Conservation (phyloP, 2,888 invertebrate species). For the Caenorhabditis zanzibari region DNA sequence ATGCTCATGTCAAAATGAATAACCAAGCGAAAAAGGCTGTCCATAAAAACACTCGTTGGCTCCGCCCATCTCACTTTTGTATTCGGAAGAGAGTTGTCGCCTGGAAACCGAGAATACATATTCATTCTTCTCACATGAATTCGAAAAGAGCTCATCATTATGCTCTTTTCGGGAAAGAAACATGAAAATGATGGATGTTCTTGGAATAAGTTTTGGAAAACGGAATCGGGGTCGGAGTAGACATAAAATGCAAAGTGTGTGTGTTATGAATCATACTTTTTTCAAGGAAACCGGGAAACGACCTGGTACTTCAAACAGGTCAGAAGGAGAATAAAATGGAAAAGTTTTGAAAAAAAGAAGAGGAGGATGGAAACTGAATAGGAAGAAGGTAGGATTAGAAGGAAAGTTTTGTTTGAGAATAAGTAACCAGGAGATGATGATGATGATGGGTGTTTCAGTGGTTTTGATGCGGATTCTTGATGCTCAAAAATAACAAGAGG, state of each 20-base stretch:
- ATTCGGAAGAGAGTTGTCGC: background rate
- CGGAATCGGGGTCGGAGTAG: background rate
- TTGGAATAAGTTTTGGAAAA: background rate
- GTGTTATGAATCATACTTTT: conserved; percentile 41
- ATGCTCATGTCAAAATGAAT: background rate
- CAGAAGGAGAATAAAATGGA: background rate
- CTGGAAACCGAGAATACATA: conserved; percentile 11
- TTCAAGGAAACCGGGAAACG: background rate
- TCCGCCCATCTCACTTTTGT: conserved; percentile 5
- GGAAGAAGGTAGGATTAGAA: background rate
- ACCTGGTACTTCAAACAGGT: conserved; percentile 2
- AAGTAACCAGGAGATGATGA: background rate
- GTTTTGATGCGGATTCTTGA: background rate
- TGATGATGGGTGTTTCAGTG: conserved; percentile 10
- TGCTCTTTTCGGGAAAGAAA: background rate
- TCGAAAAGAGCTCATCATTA: conserved; percentile 10
- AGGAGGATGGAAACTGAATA: background rate
- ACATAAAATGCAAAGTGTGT: conserved; percentile 6
- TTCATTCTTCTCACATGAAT: conserved; percentile 13
- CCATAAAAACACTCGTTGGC: background rate
- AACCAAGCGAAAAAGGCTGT: background rate
- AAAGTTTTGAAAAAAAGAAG: conserved; percentile 22
- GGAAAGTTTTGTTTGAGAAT: background rate
- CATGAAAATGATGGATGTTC: background rate
- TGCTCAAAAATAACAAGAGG: no score